Conservation (phyloP, 2,888 invertebrate species). For the Ptychoptera contaminata region DNA sequence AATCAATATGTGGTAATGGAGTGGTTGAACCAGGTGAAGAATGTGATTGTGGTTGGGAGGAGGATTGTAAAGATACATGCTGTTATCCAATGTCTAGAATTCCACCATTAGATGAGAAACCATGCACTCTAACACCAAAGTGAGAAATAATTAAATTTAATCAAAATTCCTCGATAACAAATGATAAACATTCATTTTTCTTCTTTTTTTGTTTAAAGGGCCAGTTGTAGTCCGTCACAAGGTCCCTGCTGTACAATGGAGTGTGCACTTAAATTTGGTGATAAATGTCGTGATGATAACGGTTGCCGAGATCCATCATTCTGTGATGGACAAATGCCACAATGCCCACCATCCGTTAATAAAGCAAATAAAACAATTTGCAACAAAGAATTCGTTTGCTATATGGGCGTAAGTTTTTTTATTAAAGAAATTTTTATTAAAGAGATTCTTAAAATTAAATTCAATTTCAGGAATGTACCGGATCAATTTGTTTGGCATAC, state of each 20-base stretch:
- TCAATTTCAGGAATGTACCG: slow-evolving; percentile 58
- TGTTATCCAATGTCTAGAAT: slow-evolving; percentile 81
- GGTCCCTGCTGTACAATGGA: slow-evolving; percentile 90
- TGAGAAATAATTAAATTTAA: slow-evolving; percentile 23
- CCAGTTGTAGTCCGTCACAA: slow-evolving; percentile 35
- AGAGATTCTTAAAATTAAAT: slow-evolving; percentile 34
- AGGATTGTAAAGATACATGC: slow-evolving; percentile 86
- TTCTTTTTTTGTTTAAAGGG: slow-evolving; percentile 10
- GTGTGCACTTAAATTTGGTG: slow-evolving; percentile 70
- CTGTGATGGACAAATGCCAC: slow-evolving; percentile 77
- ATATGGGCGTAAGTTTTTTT: slow-evolving; percentile 48
- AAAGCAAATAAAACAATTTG: slow-evolving; percentile 91
- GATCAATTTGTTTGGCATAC: slow-evolving; percentile 94
- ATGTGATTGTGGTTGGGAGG: slow-evolving; percentile 98
- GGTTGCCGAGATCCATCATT: slow-evolving; percentile 86
- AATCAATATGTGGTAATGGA: slow-evolving; percentile 94
- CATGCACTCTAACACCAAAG: slow-evolving; percentile 71
- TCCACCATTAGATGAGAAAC: slow-evolving; percentile 59
- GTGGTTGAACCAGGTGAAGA: slow-evolving; percentile 94
- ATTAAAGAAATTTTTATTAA: not conserved
- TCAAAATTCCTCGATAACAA: not conserved
- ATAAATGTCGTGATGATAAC: slow-evolving; percentile 83
- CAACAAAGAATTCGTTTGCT: slow-evolving; percentile 93
- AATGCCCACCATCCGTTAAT: slow-evolving; percentile 83
- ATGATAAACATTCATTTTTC: too few relatives aligned